Evolutionary conservation across 2,113 vertebrate species (phyloP).

Genomic region (Emydura subglobosa): DNA sequence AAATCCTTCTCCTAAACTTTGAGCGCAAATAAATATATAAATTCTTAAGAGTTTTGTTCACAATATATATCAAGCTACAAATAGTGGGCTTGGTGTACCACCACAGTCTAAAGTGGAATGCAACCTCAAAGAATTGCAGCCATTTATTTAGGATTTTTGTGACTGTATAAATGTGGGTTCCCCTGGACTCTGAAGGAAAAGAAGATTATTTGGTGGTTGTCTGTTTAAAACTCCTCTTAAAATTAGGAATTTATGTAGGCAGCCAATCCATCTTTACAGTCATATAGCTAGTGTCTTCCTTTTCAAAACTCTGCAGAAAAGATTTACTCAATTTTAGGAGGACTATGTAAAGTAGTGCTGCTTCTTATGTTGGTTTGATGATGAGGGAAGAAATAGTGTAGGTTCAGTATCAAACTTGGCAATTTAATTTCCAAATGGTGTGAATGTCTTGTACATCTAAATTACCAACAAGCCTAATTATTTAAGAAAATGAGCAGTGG

Average conservation of each 20-base stretch:
- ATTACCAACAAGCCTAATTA: constrained; percentile 26
- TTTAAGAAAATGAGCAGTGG: constrained; percentile 40
- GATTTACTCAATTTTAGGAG: constrained; percentile 47
- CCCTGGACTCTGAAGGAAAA: background rate
- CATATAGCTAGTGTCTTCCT: background rate
- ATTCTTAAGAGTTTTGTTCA: fast-evolving
- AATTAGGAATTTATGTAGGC: background rate
- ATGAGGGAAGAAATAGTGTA: constrained; percentile 10
- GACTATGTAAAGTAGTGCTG: background rate
- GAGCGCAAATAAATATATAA: fast-evolving
- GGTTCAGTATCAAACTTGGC: background rate
- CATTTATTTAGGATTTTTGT: background rate
- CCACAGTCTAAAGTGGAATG: background rate
- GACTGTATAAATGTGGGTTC: background rate
- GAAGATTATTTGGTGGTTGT: constrained; percentile 22
- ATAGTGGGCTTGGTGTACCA: background rate
- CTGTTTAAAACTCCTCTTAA: constrained; percentile 23
- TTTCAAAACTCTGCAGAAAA: background rate
- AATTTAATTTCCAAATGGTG: constrained; percentile 41
- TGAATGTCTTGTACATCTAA: background rate
- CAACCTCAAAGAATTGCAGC: background rate
- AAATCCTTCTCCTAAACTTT: background rate
- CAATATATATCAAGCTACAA: fast-evolving
- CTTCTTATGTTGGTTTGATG: background rate
- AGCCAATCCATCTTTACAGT: background rate